Percentiles rank a stretch among this genome's conserved stretches.
Conservation (phyloP, 2,888 invertebrate species). For the Ecliptopera silaceata region DNA sequence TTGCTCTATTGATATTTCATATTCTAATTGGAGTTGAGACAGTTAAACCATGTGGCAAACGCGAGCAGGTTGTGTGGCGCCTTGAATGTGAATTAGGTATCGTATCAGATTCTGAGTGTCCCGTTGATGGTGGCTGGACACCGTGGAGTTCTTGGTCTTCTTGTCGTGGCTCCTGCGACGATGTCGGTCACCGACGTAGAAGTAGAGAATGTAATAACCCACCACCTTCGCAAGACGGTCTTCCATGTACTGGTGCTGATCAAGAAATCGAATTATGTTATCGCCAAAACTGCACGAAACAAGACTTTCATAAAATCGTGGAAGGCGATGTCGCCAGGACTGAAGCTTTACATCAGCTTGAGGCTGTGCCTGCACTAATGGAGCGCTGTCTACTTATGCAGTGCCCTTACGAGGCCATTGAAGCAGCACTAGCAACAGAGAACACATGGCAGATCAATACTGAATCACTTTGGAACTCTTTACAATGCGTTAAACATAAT, state of each 20-base stretch:
- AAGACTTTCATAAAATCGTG: conserved; percentile 64
- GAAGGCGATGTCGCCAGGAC: conserved; percentile 59
- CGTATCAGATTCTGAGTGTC: conserved; percentile 64
- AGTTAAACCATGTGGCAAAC: conserved; percentile 57
- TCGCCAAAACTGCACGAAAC: conserved; percentile 65
- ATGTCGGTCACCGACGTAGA: conserved; percentile 64
- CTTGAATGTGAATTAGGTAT: conserved; percentile 72
- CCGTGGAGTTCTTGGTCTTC: conserved; percentile 73
- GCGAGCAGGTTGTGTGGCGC: conserved; percentile 64
- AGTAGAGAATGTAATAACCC: conserved; percentile 72
- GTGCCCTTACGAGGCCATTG: conserved; percentile 72
- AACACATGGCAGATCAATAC: conserved; percentile 71
- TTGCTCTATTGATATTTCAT: not conserved
- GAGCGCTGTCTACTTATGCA: conserved; percentile 71
- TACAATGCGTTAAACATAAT: conserved; percentile 78
- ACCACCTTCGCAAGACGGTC: conserved; percentile 66
- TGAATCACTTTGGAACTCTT: conserved; percentile 73
- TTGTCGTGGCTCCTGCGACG: conserved; percentile 76
- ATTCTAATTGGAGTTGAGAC: conserved; percentile 30
- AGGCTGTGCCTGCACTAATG: conserved; percentile 66
- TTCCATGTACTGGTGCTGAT: conserved; percentile 65
- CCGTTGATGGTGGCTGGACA: conserved; percentile 78
- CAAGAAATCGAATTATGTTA: conserved; percentile 68
- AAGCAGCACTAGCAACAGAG: conserved; percentile 58
- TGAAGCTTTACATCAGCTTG: conserved; percentile 64